Conservation (phyloP, 2,888 invertebrate genomes). For the Stenoptilia bipunctidactyla region DNA sequence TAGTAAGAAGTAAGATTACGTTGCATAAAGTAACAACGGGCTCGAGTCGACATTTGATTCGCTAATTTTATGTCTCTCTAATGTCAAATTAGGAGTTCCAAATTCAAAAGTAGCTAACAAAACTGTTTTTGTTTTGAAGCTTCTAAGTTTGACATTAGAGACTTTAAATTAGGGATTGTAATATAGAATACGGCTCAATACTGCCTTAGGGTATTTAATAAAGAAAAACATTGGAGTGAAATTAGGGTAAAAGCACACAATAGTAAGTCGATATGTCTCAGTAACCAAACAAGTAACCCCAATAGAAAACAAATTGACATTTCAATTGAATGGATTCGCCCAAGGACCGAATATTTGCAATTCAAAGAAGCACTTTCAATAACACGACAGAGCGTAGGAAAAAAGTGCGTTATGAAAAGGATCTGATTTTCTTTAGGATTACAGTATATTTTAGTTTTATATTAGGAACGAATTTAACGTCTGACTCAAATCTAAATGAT, state of each 20-base stretch:
- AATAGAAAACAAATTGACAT: conserved; percentile 70
- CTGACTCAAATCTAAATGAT: too few species aligned
- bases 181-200: background rate
- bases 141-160: too few species aligned
- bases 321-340: conserved; percentile 54
- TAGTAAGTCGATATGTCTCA: conserved; percentile 39
- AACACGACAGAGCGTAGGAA: conserved; percentile 46
- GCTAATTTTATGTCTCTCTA: too few species aligned
- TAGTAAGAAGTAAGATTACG: too few species aligned
- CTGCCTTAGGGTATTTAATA: background rate
- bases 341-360: conserved; percentile 59
- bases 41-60: too few species aligned
- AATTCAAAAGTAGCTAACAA: too few species aligned
- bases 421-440: conserved; percentile 55
- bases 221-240: conserved; percentile 9
- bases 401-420: conserved; percentile 56
- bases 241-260: conserved; percentile 29
- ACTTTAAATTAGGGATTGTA: too few species aligned
- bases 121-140: too few species aligned
- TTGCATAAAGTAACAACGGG: too few species aligned
- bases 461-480: too few species aligned
- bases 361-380: conserved; percentile 62
- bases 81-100: too few species aligned
- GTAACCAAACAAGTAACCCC: conserved; percentile 43
- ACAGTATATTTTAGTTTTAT: too few species aligned